These are phyloP conservation scores for Mamestra configurata DNA, from an alignment of 1,140 invertebrate genomes.

Conservation along the genomic window DNA sequence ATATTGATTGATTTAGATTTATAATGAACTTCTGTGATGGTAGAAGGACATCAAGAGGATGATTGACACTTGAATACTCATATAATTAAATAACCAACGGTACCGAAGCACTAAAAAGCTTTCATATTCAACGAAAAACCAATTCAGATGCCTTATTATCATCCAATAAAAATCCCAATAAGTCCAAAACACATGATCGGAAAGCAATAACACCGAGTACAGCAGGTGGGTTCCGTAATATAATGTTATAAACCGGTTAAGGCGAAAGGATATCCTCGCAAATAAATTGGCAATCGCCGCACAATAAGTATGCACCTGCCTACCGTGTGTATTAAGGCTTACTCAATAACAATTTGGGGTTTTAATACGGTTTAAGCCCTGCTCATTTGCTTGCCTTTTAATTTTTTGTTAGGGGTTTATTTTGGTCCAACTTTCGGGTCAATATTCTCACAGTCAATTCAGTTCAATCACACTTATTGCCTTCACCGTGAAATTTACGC, in stretches of 20 bases:
- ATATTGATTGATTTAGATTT: too few species aligned
- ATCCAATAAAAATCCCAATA: constrained; percentile 5
- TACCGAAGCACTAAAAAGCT: background rate
- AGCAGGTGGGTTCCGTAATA: constrained; percentile 11
- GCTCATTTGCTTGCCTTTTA: background rate
- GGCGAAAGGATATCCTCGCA: constrained; percentile 27
- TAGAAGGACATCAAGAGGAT: too few species aligned
- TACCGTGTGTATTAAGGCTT: background rate
- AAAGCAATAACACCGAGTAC: constrained; percentile 5
- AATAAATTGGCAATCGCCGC: constrained; percentile 33
- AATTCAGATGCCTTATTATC: background rate
- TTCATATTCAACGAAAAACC: background rate
- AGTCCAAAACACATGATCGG: background rate
- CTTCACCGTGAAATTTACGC: too few species aligned
- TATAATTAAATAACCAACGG: background rate
- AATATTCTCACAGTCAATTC: too few species aligned
- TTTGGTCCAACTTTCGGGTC: background rate
- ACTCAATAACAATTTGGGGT: background rate
- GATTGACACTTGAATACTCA: background rate
- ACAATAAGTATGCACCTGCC: constrained; percentile 29
- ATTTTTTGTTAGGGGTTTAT: background rate
- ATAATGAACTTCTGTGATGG: too few species aligned
- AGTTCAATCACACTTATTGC: too few species aligned
- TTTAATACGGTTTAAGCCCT: background rate
- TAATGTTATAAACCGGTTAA: constrained; percentile 15